Percentiles rank a stretch among this genome's conserved stretches.
phyloP scores from a whole-genome alignment of 2,797 vertebrate species.

The Melanotaenia trifasciata region DNA sequence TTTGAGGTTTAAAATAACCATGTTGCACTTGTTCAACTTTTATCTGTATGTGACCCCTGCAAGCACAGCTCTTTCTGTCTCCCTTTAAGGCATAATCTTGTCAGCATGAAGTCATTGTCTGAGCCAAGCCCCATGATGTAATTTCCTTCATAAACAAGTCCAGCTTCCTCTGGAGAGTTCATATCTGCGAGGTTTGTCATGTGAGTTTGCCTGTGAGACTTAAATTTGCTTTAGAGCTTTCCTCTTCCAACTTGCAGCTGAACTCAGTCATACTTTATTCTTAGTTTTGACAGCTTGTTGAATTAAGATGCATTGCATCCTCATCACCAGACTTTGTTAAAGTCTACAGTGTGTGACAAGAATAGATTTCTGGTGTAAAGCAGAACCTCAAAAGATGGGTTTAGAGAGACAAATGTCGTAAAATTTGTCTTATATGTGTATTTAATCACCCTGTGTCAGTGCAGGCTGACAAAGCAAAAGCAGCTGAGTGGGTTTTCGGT shows the following conservation, averaged over 20 bases:
- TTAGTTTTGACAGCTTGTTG: conserved; percentile 30
- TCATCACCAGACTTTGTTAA: conserved; percentile 25
- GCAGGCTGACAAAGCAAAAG: conserved; percentile 40
- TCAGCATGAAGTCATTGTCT: conserved; percentile 77
- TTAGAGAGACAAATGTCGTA: not conserved
- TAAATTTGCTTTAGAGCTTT: conserved; percentile 31
- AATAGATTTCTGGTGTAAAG: conserved; percentile 3
- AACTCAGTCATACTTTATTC: conserved; percentile 15
- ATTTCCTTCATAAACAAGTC: conserved; percentile 81
- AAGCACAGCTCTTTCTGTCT: conserved; percentile 24
- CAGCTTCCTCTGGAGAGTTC: conserved; percentile 67
- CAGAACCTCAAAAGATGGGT: not conserved
- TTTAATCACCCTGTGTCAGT: conserved; percentile 32
- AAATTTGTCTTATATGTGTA: not conserved
- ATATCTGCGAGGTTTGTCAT: conserved; percentile 70
- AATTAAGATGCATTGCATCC: conserved; percentile 6
- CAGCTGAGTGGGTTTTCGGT: conserved; percentile 32
- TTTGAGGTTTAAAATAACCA: conserved; percentile 51
- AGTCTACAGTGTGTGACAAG: conserved; percentile 15
- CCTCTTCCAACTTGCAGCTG: not conserved
- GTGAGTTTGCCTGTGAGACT: conserved; percentile 51
- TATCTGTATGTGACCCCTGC: conserved; percentile 27
- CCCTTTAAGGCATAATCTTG: conserved; percentile 56
- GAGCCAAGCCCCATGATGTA: conserved; percentile 71
- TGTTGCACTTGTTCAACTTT: conserved; percentile 51